phyloP scores from a whole-genome alignment of 2,888 invertebrate species.

The Cheilosia variabilis region DNA sequence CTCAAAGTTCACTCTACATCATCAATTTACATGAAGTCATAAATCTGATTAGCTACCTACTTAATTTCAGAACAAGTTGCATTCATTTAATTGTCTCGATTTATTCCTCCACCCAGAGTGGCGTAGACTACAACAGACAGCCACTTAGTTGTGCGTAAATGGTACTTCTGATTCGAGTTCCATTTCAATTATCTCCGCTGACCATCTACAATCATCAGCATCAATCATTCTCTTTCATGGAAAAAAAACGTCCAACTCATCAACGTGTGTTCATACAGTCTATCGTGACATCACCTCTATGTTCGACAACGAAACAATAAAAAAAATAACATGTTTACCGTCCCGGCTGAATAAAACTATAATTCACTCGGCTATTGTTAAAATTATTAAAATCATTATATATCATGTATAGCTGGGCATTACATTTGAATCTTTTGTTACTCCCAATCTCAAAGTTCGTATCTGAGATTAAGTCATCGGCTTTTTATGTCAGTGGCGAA shows the following conservation, averaged over 20 bases:
- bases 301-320: neutral
- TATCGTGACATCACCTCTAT: conserved; percentile 57
- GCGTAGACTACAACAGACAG: neutral
- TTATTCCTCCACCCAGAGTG: conserved; percentile 1
- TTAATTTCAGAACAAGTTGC: neutral
- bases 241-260: conserved; percentile 1
- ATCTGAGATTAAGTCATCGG: conserved; percentile 37
- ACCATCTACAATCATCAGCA: conserved; percentile 14
- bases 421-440: neutral
- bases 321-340: conserved; percentile 34
- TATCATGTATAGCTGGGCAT: conserved; percentile 15
- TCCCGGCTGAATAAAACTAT: conserved; percentile 20
- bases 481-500: neutral
- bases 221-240: conserved; percentile 22
- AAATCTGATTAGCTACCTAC: neutral
- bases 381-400: conserved; percentile 43
- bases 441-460: conserved; percentile 13
- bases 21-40: conserved; percentile 26
- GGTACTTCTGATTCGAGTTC: conserved; percentile 22
- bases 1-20: neutral
- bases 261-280: conserved; percentile 21
- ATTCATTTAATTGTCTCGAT: conserved; percentile 42
- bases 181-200: conserved; percentile 28
- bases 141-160: conserved; percentile 16
- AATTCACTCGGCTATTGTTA: conserved; percentile 27